Evolutionary conservation across 2,888 invertebrate genomes (phyloP), one percentile per base, ranked within the genome.

Genomic region (Gonocerus acuteangulatus): DNA sequence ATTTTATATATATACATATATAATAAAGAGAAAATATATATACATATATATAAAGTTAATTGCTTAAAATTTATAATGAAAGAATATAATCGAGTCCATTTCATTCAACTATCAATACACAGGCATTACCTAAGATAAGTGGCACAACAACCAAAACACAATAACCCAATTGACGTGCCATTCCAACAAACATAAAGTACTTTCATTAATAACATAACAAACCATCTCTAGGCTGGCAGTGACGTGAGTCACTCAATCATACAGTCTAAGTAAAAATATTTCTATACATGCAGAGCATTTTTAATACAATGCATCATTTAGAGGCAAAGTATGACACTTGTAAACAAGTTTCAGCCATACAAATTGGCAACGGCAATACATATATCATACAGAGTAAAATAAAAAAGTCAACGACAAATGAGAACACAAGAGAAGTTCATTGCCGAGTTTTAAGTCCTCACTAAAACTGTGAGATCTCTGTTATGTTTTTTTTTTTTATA

Each of bases 181-280:
- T 57, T 16, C 54, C 64, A 64, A 64, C 64, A 64, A 61, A 60
- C 60, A 61, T 62, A 62, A 62, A 62, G 62, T 57, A 62, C 61
- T 61, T 48, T 56, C 42, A 22, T 23, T 56, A 19, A n/a, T 3
- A 52, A 49, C 34, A 27, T 18, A 27, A 27, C 27, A 52, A 52
- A 52, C 52, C 52, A 52, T 52, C 52, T 52, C 52, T 21, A 39
- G 52, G 52, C 52, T 52, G 52, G 52, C 36, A 36, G 36, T 39
- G 39, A 39, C 39, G 39, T 21, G 13, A n/a, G 34, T 39, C 52
- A 34, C 49, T 23, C 34, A 48, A 11, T 27, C 44, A 57, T 27
- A 45, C n/a, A 45, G 32, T 44, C 56, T 56, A 57, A 23, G 45
- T 57, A 57, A 44, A 56, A 56, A 57, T 57, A 57, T 47, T 45